A percentile compares a stretch with the other conserved stretches of the same genome.
These are phyloP conservation scores for Carpatolechia fugitivella DNA, from an alignment of 2,888 invertebrate species.

Conservation along the genomic window DNA sequence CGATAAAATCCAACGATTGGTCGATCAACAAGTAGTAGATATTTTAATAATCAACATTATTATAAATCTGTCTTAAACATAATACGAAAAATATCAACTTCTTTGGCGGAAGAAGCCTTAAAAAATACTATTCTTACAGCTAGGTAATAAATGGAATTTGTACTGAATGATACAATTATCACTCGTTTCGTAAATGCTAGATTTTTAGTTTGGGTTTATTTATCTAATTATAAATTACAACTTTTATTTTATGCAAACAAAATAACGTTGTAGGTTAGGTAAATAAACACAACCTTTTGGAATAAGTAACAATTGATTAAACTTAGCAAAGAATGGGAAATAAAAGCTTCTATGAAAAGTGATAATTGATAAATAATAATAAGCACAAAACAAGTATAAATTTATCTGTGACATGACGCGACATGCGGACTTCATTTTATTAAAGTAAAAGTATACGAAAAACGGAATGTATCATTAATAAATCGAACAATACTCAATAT, in stretches of 20 bases:
- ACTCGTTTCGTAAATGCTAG: no score
- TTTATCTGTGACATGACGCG: background rate
- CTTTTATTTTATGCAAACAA: no score
- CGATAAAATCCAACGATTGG: background rate
- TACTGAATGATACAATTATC: no score
- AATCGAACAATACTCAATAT: slow-evolving; percentile 19
- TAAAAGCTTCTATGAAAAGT: no score
- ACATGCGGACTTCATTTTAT: slow-evolving; percentile 25
- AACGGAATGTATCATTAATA: background rate
- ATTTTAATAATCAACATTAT: slow-evolving; percentile 25
- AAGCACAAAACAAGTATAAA: background rate
- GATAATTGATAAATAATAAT: background rate
- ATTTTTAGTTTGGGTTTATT: no score
- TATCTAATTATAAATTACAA: no score
- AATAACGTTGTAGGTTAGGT: no score
- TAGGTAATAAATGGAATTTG: background rate
- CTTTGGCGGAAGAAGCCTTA: background rate
- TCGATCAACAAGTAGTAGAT: slow-evolving; percentile 6
- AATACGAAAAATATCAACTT: background rate
- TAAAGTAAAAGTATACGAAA: background rate
- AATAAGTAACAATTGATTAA: no score
- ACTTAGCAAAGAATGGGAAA: no score
- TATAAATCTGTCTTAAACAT: slow-evolving; percentile 18
- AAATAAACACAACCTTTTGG: no score
- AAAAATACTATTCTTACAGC: background rate